Conservation (phyloP, 1,140 invertebrate species). For the Theocolax elegans region DNA sequence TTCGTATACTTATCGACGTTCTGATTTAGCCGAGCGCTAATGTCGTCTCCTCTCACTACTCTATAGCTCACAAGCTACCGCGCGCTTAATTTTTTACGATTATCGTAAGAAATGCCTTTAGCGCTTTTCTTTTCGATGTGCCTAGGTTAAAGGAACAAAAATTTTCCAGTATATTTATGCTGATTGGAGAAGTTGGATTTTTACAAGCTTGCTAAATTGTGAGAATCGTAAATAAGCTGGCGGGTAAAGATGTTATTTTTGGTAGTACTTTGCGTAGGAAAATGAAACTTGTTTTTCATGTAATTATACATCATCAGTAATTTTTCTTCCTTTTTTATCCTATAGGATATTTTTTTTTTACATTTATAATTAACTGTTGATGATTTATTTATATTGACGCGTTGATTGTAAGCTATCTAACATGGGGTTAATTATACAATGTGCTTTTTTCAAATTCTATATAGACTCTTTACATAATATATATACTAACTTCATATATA, state of each 20-base stretch:
- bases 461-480: no score
- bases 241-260: neutral
- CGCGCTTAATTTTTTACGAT: no score
- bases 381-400: no score
- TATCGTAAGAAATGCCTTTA: no score
- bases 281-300: neutral
- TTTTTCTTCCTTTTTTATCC: neutral
- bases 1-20: neutral
- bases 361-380: no score
- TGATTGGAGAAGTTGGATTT: neutral
- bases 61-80: conserved; percentile 3
- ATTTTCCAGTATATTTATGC: conserved; percentile 25
- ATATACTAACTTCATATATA: no score
- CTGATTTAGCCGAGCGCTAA: conserved; percentile 25
- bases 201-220: neutral
- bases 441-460: no score
- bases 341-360: neutral
- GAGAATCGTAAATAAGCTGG: conserved; percentile 6
- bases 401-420: no score
- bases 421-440: no score
- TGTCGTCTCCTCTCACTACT: neutral
- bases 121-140: no score
- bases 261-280: neutral
- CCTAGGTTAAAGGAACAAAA: no score
- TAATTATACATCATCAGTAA: neutral